A percentile compares a stretch with the other conserved stretches of the same genome.
Evolutionary conservation across 2,797 vertebrate genomes (phyloP).

Genomic region (Betta splendens): DNA sequence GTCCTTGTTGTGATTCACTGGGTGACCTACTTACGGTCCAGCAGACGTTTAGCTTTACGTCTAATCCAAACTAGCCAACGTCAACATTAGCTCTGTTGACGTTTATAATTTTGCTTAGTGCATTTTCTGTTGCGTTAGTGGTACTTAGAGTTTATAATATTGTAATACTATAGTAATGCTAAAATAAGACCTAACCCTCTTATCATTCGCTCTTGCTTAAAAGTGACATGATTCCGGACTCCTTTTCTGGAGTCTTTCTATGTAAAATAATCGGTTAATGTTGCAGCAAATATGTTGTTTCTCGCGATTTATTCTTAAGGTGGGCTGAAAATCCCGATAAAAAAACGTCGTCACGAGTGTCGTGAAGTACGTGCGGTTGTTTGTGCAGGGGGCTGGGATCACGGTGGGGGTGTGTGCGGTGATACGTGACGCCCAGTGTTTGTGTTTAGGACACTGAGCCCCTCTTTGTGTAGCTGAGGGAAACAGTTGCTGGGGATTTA

Average conservation of each 20-base stretch:
- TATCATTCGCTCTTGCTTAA: background rate
- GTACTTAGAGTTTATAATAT: background rate
- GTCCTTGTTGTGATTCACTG: background rate
- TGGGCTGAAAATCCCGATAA: too few relatives aligned
- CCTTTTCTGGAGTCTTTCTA: too few relatives aligned
- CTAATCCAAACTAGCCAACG: background rate
- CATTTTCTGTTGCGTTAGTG: background rate
- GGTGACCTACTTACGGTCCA: constrained; percentile 45
- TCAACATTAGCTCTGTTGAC: background rate
- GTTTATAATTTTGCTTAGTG: background rate
- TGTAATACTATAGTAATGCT: background rate
- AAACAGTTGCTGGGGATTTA: background rate
- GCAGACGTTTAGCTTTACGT: background rate
- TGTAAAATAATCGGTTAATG: too few relatives aligned
- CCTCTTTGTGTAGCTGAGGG: background rate
- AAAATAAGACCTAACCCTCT: background rate
- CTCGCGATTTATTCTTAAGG: too few relatives aligned
- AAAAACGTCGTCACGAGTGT: too few relatives aligned
- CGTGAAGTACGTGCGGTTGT: background rate
- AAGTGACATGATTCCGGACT: too few relatives aligned
- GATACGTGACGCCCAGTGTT: constrained; percentile 50
- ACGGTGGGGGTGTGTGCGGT: background rate
- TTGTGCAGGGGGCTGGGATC: background rate
- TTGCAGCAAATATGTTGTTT: too few relatives aligned
- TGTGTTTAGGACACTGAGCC: constrained; percentile 28